Base-by-base conservation (phyloP, 2,888 invertebrate species). In the Dysmachus trigonus region DNA sequence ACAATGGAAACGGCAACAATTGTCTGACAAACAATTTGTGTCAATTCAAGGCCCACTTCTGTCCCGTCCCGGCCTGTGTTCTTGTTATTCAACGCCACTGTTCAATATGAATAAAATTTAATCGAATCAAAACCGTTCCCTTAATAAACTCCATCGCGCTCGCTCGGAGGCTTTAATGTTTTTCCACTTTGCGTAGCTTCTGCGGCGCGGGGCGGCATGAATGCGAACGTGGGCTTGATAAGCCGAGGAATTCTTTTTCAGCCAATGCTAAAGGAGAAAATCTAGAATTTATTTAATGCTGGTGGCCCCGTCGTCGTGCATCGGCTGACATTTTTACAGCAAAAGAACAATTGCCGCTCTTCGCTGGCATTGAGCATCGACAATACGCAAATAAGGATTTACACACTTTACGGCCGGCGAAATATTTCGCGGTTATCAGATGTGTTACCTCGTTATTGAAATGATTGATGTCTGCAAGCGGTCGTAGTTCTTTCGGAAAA, bases 1-100 rank as follows among this genome's bases (percentile, higher is more conserved):
- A 62, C 72, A 72, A 83, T 83, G 72, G 83, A 72, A 72, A 38
- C 41, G 83, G 72, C 71, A 83, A 72, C 83, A 83, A 83, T 83
- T 83, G 83, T 83, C 83, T 83, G 83, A 41, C 83, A 72, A 71
- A 72, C 83, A 83, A 83, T 83, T 83, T 83, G 83, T 83, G 83
- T 83, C 83, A 38, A 83, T 83, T 83, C 83, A 72, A 72, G 71
- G 83, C 71, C 83, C 83, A 72, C 18, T 83, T 83, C 81, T 81
- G 81, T 51, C 81, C 81, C 22, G n/a, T n/a, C n/a, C n/a, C 72
- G 13, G 83, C 18, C 72, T n/a, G 8, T 13, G 30, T 38, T n/a
- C n/a, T n/a, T 27, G 77, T 77, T 35, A 35, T 41, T 41, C 35
- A 35, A 27, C 38, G 77, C 27, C 27, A 35, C 77, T 38, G 77